Percentiles rank a stretch among this genome's conserved stretches.
Conservation (phyloP, 2,888 invertebrate genomes). For the Conops quadrifasciatus region DNA sequence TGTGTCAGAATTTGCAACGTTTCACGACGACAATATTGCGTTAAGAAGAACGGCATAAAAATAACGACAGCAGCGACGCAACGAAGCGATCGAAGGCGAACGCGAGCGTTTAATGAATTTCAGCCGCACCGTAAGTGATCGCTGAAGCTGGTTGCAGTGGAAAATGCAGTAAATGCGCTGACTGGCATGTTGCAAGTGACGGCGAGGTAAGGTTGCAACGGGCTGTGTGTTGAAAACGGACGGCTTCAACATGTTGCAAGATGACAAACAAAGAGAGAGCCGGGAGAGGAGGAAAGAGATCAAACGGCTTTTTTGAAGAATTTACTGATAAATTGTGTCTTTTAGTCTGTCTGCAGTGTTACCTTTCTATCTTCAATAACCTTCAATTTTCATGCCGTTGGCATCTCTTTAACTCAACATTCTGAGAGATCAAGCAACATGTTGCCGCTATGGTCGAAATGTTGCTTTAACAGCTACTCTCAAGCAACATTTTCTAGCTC, state of each 20-base stretch:
- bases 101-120: slow-evolving; percentile 36
- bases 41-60: too few species aligned
- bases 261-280: neutral
- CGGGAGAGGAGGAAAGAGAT: neutral
- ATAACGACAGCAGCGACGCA: neutral
- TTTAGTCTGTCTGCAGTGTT: too few species aligned
- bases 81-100: slow-evolving; percentile 34
- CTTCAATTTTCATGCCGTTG: neutral
- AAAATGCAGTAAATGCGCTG: neutral
- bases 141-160: slow-evolving; percentile 15
- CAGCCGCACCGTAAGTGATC: slow-evolving; percentile 1
- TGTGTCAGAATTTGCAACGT: too few species aligned
- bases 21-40: too few species aligned
- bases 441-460: neutral
- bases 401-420: neutral
- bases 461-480: neutral
- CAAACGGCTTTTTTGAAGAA: neutral
- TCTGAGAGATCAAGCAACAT: neutral
- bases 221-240: neutral
- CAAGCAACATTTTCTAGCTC: neutral
- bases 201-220: neutral
- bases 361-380: too few species aligned
- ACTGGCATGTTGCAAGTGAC: slow-evolving; percentile 7
- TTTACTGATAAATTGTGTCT: too few species aligned
- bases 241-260: slow-evolving; percentile 18